Conservation (phyloP, 2,797 vertebrate genomes). For the Ataeniobius toweri region DNA sequence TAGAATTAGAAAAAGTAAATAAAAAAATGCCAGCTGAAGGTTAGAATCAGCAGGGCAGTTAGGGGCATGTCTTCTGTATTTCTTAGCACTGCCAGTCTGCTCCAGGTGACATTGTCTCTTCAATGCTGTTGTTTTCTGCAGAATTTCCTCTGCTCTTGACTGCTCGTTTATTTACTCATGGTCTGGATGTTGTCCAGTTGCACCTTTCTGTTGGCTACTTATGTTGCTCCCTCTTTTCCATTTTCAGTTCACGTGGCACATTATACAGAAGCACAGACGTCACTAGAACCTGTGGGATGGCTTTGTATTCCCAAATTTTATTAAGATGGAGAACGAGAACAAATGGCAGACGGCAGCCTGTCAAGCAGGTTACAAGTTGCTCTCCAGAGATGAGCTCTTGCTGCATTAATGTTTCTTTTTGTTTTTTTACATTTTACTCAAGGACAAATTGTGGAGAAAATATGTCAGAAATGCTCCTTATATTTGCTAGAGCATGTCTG, state of each 20-base stretch:
- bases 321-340: conserved; percentile 37
- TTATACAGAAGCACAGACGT: conserved; percentile 10
- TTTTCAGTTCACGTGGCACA: conserved; percentile 20
- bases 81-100: too few relatives aligned
- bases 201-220: conserved; percentile 25
- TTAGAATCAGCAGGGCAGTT: conserved; percentile 9
- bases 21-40: conserved; percentile 2
- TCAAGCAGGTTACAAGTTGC: conserved; percentile 12
- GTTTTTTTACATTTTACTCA: conserved; percentile 18
- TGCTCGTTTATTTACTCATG: conserved; percentile 56
- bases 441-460: conserved; percentile 30
- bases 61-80: conserved; percentile 33
- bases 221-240: conserved; percentile 17
- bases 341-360: conserved; percentile 31
- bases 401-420: conserved; percentile 20
- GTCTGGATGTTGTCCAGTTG: conserved; percentile 64
- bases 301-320: conserved; percentile 43
- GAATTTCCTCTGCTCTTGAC: conserved; percentile 3
- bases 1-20: background rate
- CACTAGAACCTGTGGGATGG: conserved; percentile 25
- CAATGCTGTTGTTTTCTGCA: background rate
- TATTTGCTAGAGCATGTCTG: background rate
- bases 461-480: background rate
- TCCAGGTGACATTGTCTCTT: background rate
- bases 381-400: conserved; percentile 33